Evolutionary conservation across 2,113 vertebrate species (phyloP), one percentile per base, ranked within the genome.

Genomic region (Miniopterus natalensis): DNA sequence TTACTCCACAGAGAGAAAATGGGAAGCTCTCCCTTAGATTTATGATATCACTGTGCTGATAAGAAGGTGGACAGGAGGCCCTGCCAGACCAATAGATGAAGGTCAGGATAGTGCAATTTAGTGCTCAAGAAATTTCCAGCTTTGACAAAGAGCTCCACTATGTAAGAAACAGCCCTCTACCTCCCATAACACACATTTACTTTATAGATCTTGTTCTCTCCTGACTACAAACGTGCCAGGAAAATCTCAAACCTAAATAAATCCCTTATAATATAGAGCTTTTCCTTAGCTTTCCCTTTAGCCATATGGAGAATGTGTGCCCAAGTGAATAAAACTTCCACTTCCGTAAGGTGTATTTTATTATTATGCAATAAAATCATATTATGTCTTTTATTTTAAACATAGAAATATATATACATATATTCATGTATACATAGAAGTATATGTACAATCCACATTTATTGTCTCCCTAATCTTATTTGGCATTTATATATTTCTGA

Each of bases 361-460:
- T 59, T 73, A 59, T 63, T 79, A 79, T 79, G 42, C 51, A 88
- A 77, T 29, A 21, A 77, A 88, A 77, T 77, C 8, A 45, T 87
- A 73, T 59, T 87, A 9, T 74, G 36, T 47, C 20, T 74, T 88
- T 49, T 65, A 63, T 88, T 88, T 88, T 88, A 61, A 88, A 51
- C n/a, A 77, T 63, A 65, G 29, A 74, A 75, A 6, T 61, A 45
- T 18, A 59, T 25, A n/a, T 75, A 61, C 57, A 59, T 23, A 59
- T 36, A 36, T 36, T 36, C 36, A 36, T 36, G 36, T 36, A 36
- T 36, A 36, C 36, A 36, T 36, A 36, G 36, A 36, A 36, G 13
- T 20, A 20, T 36, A 20, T 73, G 55, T 45, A 59, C 45, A n/a
- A 49, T 40, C 31, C 31, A 77, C 20, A 40, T 7, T 14, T 47